Evolutionary conservation across 2,113 vertebrate genomes (phyloP), one percentile per base, ranked within the genome.

Genomic region (Cephalophus harveyi): DNA sequence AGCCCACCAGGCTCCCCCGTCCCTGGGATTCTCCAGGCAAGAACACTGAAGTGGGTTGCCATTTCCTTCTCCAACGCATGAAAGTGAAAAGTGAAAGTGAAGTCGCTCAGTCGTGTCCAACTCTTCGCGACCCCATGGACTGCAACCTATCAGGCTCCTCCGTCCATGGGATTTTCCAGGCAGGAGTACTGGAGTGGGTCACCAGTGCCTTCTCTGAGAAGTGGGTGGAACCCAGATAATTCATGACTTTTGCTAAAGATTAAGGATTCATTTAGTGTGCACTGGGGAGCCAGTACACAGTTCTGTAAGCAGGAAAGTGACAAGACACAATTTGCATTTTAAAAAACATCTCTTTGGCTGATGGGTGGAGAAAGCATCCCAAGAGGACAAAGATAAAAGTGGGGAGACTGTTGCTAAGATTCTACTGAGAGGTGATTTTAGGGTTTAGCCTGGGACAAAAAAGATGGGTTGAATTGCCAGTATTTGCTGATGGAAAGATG

Each of bases 221-320:
- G 50, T n/a, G 9, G 48, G 5, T 23, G 43, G 60, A 46, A 59
- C 9, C 25, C 10, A 43, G 15, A 13, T 59, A 62, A 40, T 52
- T 91, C 11, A 33, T 86, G 19, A 23, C 30, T 52, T 88, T 84
- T 71, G 82, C 48, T 90, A 8, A 89, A 95, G 27, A 48, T 33
- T 89, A 27, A 71, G 43, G 16, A 71, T 95, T 67, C 93, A 15
- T 50, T 50, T 36, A 87, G 6, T 30, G 15, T 33, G 33, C 55
- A 27, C 21, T 12, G 7, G 21, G 79, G 81, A 94, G 28, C 76
- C 43, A 25, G 46, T 43, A 54, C 21, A 25, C 46, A 81, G 19
- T 1, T 46, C 83, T 96, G 91, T 91, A 95, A 95, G 67, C 25
- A 82, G 59, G 30, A 15, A 95, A 83, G 28, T 79, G 67, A 74